These are phyloP conservation scores for Ectemnius lituratus DNA, from an alignment of 2,888 invertebrate species.

Conservation along the genomic window DNA sequence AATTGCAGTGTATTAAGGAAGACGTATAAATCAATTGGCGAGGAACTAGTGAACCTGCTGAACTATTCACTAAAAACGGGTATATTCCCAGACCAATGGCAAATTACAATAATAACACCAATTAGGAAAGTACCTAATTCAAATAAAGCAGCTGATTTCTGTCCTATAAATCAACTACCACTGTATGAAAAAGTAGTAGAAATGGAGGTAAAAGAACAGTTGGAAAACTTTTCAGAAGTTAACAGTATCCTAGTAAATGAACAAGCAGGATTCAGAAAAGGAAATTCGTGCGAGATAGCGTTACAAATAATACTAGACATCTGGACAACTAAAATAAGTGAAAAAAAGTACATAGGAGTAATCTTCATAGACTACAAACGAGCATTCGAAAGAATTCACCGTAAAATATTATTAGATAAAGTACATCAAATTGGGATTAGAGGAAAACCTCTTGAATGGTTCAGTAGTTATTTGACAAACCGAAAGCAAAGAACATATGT, in stretches of 20 bases:
- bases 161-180: conserved; percentile 4
- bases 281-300: too few relatives aligned
- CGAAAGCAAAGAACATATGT: conserved; percentile 11
- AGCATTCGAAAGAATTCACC: conserved; percentile 39
- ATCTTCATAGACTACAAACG: conserved; percentile 46
- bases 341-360: conserved; percentile 28
- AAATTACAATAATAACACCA: too few relatives aligned
- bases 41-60: too few relatives aligned
- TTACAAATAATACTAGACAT: too few relatives aligned
- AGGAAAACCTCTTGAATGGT: background rate
- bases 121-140: too few relatives aligned
- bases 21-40: too few relatives aligned
- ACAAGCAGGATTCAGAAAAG: too few relatives aligned
- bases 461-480: background rate
- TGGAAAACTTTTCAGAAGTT: background rate
- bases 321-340: conserved; percentile 12
- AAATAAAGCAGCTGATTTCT: background rate
- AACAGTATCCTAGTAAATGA: too few relatives aligned
- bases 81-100: too few relatives aligned
- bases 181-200: conserved; percentile 14
- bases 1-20: too few relatives aligned
- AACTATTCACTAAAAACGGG: too few relatives aligned
- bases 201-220: conserved; percentile 5
- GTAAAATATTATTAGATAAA: conserved; percentile 13
- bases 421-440: conserved; percentile 11